phyloP scores from a whole-genome alignment of 2,888 invertebrate species.

The Campopleginae sp. region DNA sequence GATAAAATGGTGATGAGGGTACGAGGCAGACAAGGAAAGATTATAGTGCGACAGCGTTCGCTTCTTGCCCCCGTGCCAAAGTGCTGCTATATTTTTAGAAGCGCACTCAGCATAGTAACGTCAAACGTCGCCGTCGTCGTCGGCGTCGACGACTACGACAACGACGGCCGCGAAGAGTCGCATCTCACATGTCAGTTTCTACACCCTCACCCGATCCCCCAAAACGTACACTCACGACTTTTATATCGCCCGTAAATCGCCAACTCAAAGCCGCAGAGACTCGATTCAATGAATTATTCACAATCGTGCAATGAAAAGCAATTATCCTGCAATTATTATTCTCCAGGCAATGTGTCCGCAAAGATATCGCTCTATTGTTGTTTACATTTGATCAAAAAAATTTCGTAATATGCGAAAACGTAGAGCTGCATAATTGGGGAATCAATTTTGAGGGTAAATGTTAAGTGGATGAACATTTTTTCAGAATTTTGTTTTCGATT shows the following conservation, averaged over 20 bases:
- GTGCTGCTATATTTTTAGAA: conserved; percentile 81
- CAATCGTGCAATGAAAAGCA: background rate
- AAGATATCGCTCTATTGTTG: background rate
- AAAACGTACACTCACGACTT: conserved; percentile 27
- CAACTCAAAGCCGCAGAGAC: background rate
- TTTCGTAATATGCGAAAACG: background rate
- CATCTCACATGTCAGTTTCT: conserved; percentile 60
- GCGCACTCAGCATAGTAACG: conserved; percentile 78
- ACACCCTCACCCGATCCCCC: conserved; percentile 63
- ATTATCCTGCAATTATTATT: background rate
- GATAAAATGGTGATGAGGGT: conserved; percentile 38
- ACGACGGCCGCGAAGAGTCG: conserved; percentile 61
- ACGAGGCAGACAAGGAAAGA: conserved; percentile 56
- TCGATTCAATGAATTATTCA: background rate
- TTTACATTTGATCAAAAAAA: background rate
- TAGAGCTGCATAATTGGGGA: too few relatives aligned
- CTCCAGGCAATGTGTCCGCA: background rate
- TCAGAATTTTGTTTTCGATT: too few relatives aligned
- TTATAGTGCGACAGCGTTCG: conserved; percentile 52
- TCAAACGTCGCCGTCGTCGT: conserved; percentile 63
- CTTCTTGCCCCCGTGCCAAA: conserved; percentile 74
- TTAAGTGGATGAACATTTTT: too few relatives aligned
- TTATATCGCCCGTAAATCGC: background rate
- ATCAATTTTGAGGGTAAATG: too few relatives aligned
- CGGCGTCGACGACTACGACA: conserved; percentile 41